Percentiles rank a stretch among this genome's conserved stretches.
phyloP scores from a whole-genome alignment of 2,888 invertebrate genomes.

The Eupithecia inturbata region DNA sequence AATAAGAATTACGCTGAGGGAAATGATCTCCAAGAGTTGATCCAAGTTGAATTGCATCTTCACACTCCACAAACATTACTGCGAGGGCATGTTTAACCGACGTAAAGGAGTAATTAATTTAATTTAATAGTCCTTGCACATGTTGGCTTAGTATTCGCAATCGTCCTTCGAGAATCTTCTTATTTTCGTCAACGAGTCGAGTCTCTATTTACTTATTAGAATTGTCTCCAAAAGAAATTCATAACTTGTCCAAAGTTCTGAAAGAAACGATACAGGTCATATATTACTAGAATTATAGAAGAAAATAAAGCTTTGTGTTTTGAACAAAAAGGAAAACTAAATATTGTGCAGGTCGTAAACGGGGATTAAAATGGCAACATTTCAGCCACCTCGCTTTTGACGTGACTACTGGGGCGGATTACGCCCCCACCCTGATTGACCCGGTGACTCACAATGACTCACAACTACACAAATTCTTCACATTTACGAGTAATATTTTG shows the following conservation, averaged over 20 bases:
- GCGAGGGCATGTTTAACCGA: background rate
- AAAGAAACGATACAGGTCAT: too few species aligned
- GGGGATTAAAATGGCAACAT: constrained; percentile 35
- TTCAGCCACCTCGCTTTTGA: constrained; percentile 46
- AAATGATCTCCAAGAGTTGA: constrained; percentile 62
- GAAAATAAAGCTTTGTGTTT: too few species aligned
- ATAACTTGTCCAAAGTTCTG: too few species aligned
- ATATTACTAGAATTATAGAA: too few species aligned
- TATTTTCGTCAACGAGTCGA: too few species aligned
- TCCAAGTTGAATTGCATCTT: constrained; percentile 70
- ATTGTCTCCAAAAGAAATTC: too few species aligned
- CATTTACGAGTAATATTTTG: background rate
- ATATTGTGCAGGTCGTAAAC: background rate
- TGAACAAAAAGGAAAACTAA: too few species aligned
- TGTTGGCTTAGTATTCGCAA: background rate
- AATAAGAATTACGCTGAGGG: constrained; percentile 60
- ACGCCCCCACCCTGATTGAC: constrained; percentile 60
- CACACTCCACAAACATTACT: background rate
- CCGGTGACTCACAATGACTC: constrained; percentile 73
- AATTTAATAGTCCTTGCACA: background rate
- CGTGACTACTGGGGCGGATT: constrained; percentile 61
- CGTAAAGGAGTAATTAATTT: background rate
- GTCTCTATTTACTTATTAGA: too few species aligned
- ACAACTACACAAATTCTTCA: constrained; percentile 38
- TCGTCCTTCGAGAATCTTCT: too few species aligned